Evolutionary conservation across 2,888 invertebrate species (phyloP).

Genomic region (Temnothorax rugatulus): DNA sequence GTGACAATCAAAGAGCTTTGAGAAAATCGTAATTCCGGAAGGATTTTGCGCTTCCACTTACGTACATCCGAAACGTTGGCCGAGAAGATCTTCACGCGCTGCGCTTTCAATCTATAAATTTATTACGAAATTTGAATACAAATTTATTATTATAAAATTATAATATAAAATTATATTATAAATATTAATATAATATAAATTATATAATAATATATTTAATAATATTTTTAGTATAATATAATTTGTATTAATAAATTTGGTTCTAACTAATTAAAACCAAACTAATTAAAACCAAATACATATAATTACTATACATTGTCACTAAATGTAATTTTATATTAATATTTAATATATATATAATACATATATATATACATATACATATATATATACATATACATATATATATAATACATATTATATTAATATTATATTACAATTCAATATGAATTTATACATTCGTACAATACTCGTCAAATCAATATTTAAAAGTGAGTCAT

Average conservation of each 20-base stretch:
- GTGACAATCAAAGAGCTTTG: neutral
- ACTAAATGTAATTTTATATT: neutral
- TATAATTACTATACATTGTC: no score
- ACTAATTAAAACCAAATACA: no score
- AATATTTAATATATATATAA: neutral
- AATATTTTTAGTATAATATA: neutral
- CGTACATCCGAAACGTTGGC: neutral
- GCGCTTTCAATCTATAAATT: slow-evolving; percentile 14
- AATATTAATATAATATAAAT: neutral
- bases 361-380: no score
- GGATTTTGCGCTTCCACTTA: neutral
- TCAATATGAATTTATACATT: neutral
- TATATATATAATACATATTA: neutral
- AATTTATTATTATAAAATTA: neutral
- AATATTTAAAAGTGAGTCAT: neutral
- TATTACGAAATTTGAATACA: neutral
- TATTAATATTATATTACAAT: neutral
- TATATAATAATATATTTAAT: neutral
- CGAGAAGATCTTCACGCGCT: neutral
- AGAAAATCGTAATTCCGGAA: no score
- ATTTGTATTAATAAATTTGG: neutral
- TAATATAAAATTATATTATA: neutral
- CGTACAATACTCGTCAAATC: neutral
- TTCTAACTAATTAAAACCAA: no score
- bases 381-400: no score